Base-by-base conservation (phyloP, 23 tunicate genomes). In the Trididemnum nubilum region DNA sequence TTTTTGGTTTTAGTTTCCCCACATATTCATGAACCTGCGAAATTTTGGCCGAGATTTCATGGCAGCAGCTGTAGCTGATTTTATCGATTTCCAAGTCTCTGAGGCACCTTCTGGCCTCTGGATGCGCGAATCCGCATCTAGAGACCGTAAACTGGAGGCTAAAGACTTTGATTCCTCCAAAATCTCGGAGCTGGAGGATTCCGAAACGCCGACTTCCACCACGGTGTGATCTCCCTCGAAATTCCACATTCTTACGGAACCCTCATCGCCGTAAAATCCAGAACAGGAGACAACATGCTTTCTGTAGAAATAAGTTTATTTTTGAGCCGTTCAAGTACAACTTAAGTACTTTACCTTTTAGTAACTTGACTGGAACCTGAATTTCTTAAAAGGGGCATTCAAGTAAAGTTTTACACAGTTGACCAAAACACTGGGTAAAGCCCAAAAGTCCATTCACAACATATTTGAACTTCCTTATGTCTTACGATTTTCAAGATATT, bases 91-190 rank as follows among this genome's bases (percentile, higher is more conserved):
- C 72, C 72, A 73, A 0, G 81, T 34, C 33, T 73, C 84, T 12
- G 79, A 4, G 0, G 54, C 33, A 2, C 33, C 64, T 0, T 50
- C 50, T 22, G 54, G n/a, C 5, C 22, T 26, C 25, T 33, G 36
- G 7, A 33, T n/a, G 7, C 59, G 58, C 2, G 67, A 26, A 57
- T 52, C 81, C 23, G 81, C 66, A 26, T 85, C 90, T 35, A 77
- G 18, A 9, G 90, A 85, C 79, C 61, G 69, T 35, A 84, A 85
- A 71, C 90, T 85, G 18, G 90, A 85, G 28, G 66, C 90, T 22
- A 70, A 34, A 27, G 84, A 78, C 40, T 33, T 33, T 21, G 77
- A 64, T 32, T 71, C 90, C 24, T 85, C 90, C 27, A 77, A 37
- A 2, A 54, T 21, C 25, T 77, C 81, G 3, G 66, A 30, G 67